phyloP scores from a whole-genome alignment of 2,113 vertebrate genomes.

The Leptobrachium leishanense region DNA sequence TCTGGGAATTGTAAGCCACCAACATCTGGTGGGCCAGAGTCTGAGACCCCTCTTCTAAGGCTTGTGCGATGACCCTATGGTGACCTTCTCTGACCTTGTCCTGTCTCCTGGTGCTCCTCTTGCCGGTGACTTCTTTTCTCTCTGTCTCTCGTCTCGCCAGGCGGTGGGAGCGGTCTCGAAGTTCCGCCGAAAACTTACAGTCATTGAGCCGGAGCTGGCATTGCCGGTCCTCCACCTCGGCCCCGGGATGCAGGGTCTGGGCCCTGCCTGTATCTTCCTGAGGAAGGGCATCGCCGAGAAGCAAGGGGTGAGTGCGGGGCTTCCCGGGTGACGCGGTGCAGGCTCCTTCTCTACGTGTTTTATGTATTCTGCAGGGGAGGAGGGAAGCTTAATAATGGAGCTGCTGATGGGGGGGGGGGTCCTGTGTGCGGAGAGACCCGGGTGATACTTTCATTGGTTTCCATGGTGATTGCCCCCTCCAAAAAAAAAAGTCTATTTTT shows the following conservation, averaged over 20 bases:
- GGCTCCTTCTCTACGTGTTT: not conserved
- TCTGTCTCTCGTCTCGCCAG: conserved; percentile 19
- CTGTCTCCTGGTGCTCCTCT: not conserved
- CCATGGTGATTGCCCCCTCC: too few species aligned
- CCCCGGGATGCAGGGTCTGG: conserved; percentile 72
- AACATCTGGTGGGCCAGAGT: too few species aligned
- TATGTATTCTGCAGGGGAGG: not conserved
- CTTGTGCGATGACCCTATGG: not conserved
- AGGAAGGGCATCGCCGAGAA: conserved; percentile 81
- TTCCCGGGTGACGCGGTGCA: not conserved
- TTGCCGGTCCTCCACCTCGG: conserved; percentile 18
- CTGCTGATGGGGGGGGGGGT: too few species aligned
- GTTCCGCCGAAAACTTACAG: conserved; percentile 10
- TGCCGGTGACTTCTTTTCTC: not conserved
- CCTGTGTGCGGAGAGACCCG: too few species aligned
- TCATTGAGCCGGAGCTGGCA: conserved; percentile 8
- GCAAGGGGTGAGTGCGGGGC: conserved; percentile 67
- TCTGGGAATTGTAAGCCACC: too few species aligned
- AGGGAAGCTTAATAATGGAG: too few species aligned
- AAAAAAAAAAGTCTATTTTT: too few species aligned
- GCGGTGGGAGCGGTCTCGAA: conserved; percentile 24
- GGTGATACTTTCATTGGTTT: too few species aligned
- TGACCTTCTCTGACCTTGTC: not conserved
- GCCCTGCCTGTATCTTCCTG: conserved; percentile 84
- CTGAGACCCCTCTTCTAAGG: not conserved